These are phyloP conservation scores for Hippocampus mohnikei DNA, from an alignment of 2,113 vertebrate species.

Conservation along the genomic window DNA sequence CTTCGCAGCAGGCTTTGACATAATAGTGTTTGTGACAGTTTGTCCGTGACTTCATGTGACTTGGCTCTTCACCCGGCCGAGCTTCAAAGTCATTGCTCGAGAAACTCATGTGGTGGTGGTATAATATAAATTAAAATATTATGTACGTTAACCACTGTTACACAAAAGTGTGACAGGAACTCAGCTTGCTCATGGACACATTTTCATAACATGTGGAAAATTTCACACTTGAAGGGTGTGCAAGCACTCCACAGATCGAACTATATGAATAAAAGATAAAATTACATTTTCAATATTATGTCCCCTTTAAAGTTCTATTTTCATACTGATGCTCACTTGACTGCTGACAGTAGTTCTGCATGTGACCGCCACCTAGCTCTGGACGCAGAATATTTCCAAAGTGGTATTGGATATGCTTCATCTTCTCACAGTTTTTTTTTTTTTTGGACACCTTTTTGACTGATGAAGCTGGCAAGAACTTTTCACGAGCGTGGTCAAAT, in stretches of 20 bases:
- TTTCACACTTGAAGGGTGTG: too few relatives aligned
- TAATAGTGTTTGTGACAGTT: too few relatives aligned
- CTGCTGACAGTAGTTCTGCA: not conserved
- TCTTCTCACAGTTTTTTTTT: not conserved
- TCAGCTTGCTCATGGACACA: too few relatives aligned
- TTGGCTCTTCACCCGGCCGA: not conserved
- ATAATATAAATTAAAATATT: too few relatives aligned
- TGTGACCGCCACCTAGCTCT: not conserved
- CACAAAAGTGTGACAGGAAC: too few relatives aligned
- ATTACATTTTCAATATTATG: not conserved
- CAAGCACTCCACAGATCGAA: not conserved
- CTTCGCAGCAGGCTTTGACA: not conserved
- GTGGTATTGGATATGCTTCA: not conserved
- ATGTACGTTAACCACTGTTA: too few relatives aligned
- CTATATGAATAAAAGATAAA: not conserved
- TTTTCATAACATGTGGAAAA: too few relatives aligned
- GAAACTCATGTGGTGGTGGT: too few relatives aligned
- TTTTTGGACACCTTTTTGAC: not conserved
- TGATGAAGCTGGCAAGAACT: not conserved
- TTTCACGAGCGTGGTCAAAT: not conserved
- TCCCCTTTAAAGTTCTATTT: not conserved
- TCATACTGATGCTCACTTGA: not conserved
- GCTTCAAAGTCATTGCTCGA: too few relatives aligned
- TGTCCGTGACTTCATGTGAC: too few relatives aligned
- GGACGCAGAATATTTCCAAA: not conserved